Evolutionary conservation across 2,888 invertebrate genomes (phyloP).

Genomic region (Conchocele bisecta): DNA sequence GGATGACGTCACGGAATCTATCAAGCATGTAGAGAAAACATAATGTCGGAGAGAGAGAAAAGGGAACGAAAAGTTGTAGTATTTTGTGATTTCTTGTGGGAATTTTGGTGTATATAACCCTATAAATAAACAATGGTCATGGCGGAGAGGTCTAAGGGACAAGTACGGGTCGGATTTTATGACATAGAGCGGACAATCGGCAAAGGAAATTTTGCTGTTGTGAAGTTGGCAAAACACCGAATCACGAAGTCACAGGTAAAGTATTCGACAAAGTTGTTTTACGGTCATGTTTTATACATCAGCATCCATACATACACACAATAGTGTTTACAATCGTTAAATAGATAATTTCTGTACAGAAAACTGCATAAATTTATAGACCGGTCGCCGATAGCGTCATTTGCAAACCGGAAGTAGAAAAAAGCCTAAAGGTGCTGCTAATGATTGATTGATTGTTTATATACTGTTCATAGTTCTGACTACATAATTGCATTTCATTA

Average conservation of each 20-base stretch:
- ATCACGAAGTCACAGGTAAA: conserved; percentile 99
- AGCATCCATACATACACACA: too few species aligned
- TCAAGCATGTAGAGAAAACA: conserved; percentile 39
- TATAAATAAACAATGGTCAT: conserved; percentile 71
- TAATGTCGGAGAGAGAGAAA: conserved; percentile 53
- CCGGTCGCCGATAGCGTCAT: too few species aligned
- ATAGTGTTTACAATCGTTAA: too few species aligned
- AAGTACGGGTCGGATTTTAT: conserved; percentile 93
- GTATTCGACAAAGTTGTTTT: too few species aligned
- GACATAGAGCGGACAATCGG: conserved; percentile 98
- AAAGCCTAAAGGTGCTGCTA: too few species aligned
- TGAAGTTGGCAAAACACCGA: conserved; percentile 98
- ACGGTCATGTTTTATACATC: too few species aligned
- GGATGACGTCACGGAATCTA: conserved; percentile 57
- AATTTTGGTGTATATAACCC: conserved; percentile 49
- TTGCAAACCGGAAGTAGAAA: too few species aligned
- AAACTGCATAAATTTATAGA: neutral
- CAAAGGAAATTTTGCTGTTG: conserved; percentile 99
- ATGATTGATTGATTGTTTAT: too few species aligned
- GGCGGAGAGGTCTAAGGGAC: conserved; percentile 70
- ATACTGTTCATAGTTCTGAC: too few species aligned
- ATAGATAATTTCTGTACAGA: too few species aligned
- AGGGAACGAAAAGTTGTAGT: conserved; percentile 45
- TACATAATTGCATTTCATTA: too few species aligned
- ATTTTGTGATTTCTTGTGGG: conserved; percentile 53